Conservation (phyloP, 2,797 vertebrate species). For the Lerista edwardsae region DNA sequence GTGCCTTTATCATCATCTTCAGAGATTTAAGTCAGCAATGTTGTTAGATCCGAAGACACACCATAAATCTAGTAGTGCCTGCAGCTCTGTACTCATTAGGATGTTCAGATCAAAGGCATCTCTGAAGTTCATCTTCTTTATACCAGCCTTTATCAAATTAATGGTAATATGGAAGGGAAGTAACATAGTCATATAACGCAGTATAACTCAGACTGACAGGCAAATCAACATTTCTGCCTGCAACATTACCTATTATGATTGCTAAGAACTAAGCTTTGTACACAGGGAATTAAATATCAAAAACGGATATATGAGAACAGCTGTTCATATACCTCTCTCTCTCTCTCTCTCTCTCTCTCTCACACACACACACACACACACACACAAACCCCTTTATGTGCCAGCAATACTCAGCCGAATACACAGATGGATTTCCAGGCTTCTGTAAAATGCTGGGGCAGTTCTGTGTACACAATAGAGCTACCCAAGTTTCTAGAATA, state of each 20-base stretch:
- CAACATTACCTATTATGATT: background rate
- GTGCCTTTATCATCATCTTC: slow-evolving; percentile 35
- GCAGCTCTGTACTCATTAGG: slow-evolving; percentile 43
- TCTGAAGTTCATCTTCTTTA: slow-evolving; percentile 44
- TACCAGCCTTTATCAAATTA: slow-evolving; percentile 60
- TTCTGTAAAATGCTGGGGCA: background rate
- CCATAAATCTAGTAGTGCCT: slow-evolving; percentile 47
- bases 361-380: background rate
- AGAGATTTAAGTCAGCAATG: slow-evolving; percentile 26
- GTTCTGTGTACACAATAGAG: background rate
- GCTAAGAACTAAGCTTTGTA: slow-evolving; percentile 21
- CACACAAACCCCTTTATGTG: background rate
- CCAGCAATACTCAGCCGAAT: background rate
- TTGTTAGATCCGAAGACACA: fast-evolving
- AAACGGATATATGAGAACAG: background rate
- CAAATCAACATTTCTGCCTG: slow-evolving; percentile 27
- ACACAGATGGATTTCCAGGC: too few species aligned
- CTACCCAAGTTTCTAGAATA: background rate
- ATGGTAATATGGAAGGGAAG: slow-evolving; percentile 41
- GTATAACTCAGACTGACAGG: background rate
- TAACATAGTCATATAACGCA: background rate
- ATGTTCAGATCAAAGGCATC: slow-evolving; percentile 56
- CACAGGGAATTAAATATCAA: fast-evolving
- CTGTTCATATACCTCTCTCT: background rate
- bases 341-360: background rate